Percentiles rank a stretch among this genome's conserved stretches.
phyloP scores from a whole-genome alignment of 2,888 invertebrate genomes.

The Rhagonycha fulva region DNA sequence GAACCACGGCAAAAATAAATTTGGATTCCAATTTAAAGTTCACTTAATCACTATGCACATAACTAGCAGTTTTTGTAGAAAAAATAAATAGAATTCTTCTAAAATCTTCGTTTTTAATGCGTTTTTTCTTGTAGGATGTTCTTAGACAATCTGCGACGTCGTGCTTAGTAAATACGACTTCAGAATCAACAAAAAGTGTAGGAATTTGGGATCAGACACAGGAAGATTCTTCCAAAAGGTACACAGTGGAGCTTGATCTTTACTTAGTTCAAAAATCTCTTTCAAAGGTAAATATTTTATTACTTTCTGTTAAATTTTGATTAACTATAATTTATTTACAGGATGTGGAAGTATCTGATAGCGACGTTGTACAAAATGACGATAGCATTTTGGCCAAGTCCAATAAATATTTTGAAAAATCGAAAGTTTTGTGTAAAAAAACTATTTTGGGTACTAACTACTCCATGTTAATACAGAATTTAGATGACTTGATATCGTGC shows the following conservation, averaged over 20 bases:
- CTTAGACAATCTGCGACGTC: slow-evolving; percentile 58
- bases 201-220: slow-evolving; percentile 68
- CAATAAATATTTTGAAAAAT: slow-evolving; percentile 59
- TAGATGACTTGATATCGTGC: slow-evolving; percentile 69
- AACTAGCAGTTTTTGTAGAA: no score
- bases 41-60: no score
- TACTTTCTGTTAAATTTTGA: not conserved
- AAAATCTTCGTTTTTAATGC: slow-evolving; percentile 40
- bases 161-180: slow-evolving; percentile 55
- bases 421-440: slow-evolving; percentile 67
- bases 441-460: slow-evolving; percentile 63
- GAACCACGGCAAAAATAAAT: no score
- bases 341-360: slow-evolving; percentile 13
- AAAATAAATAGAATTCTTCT: not conserved
- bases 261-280: slow-evolving; percentile 44
- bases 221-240: slow-evolving; percentile 55
- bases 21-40: no score
- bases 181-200: slow-evolving; percentile 52
- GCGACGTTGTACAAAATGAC: not conserved
- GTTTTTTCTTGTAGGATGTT: slow-evolving; percentile 54
- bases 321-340: slow-evolving; percentile 21
- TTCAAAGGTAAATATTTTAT: slow-evolving; percentile 35
- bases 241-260: slow-evolving; percentile 52
- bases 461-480: slow-evolving; percentile 62
- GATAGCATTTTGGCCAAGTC: slow-evolving; percentile 34